Base-by-base conservation (phyloP, 2,113 vertebrate genomes). In the Eurypyga helias region DNA sequence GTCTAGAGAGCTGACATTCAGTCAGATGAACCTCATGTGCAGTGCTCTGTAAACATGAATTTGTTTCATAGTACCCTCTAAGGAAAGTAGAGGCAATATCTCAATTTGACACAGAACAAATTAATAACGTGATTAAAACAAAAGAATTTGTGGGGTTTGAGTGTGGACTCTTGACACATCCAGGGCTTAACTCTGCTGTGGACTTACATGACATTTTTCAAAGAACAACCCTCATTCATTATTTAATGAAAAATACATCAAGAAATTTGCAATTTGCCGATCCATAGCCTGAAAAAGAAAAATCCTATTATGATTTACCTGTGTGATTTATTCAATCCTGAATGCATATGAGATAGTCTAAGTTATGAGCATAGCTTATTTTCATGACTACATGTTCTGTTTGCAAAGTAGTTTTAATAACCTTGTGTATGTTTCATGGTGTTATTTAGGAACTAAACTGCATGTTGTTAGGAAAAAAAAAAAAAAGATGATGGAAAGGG, bases 311-410 rank as follows among this genome's bases (percentile, higher is more conserved):
- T 81, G 11, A 58, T 54, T 92, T 71, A 86, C 9, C 60, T 73
- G 29, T 17, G 6, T n/a, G 19, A 7, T 80, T 88, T 84, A 52
- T 52, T 51, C 28, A 84, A 15, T 87, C 13, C 8, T 61, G 82
- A 90, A 65, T 31, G 18, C 55, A 80, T 80, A 77, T 45, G 23
- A 49, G 29, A 55, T 46, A 54, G 23, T 48, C 16, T 60, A 45
- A 33, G 2, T 51, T 76, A 28, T 52, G 13, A 76, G 26, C 0
- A 0, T 78, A 57, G 34, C 8, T 51, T 80, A 36, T 49, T 57
- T 89, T 67, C 18, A 69, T 58, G 72, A 51, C 7, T 58, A 3
- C 8, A 65, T 48, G 11, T 84, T 75, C 17, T 52, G 12, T 62
- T 79, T 89, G 60, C 17, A 55, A 61, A 90, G 31, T 36, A 55